Conservation (phyloP, 1,140 invertebrate species). For the Rhagoletis zephyria region DNA sequence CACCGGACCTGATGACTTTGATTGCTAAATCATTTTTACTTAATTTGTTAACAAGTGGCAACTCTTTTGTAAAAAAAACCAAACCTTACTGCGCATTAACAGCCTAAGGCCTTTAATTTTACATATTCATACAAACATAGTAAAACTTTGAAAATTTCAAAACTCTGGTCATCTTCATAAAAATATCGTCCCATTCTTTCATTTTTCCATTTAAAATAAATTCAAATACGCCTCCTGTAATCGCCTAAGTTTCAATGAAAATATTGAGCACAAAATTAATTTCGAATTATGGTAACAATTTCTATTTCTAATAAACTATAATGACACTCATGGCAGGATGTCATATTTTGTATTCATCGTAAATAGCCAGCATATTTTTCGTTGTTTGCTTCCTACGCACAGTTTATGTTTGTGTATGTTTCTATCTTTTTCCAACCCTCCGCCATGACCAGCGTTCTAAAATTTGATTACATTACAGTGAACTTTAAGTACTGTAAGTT, state of each 20-base stretch:
- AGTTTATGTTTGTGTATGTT: not conserved
- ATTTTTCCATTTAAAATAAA: not conserved
- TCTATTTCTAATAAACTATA: conserved; percentile 37
- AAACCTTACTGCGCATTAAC: too few species aligned
- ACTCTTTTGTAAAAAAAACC: too few species aligned
- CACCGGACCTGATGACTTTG: too few species aligned
- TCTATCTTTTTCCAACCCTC: not conserved
- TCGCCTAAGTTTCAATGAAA: conserved; percentile 50
- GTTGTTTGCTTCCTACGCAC: not conserved
- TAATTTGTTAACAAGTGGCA: too few species aligned
- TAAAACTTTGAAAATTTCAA: too few species aligned
- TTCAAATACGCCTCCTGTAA: not conserved
- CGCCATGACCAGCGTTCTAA: not conserved
- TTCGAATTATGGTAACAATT: conserved; percentile 45
- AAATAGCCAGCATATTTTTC: not conserved
- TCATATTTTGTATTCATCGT: conserved; percentile 15
- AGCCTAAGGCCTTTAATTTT: too few species aligned
- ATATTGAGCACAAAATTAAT: conserved; percentile 37
- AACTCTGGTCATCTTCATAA: too few species aligned
- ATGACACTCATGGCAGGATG: conserved; percentile 19
- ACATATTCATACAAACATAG: too few species aligned
- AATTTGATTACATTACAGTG: conserved; percentile 37
- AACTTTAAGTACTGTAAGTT: conserved; percentile 2
- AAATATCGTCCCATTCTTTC: not conserved
- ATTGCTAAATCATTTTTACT: too few species aligned